Base-by-base conservation (phyloP, 2,113 vertebrate genomes). In the Psilopogon haemacephalus region DNA sequence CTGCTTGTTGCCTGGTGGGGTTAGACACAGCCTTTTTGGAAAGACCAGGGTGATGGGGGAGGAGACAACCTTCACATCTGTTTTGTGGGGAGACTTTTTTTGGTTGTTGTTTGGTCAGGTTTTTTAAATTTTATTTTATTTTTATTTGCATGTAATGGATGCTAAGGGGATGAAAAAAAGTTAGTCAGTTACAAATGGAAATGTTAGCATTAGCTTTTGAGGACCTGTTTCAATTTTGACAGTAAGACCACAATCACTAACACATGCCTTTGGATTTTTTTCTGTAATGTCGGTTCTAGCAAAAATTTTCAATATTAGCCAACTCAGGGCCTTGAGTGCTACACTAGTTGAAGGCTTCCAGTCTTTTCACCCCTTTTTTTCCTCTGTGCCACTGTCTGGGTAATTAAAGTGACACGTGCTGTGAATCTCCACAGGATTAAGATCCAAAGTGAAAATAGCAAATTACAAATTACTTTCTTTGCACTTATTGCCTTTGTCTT, bases 341-440 rank as follows among this genome's bases (percentile, higher is more conserved):
- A 9, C 56, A 8, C 56, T n/a, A 24, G 40, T 11, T 79, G 35
- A 67, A 71, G 0, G 1, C 30, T 82, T 74, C 11, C 37, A 92
- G 55, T 50, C 42, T n/a, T 73, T 86, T 84, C 17, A 65, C 67
- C 59, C 20, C 26, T 65, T 69, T 14, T 15, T 8, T 77, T n/a
- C n/a, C 37, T 64, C n/a, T 70, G 2, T 88, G 50, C 67, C 15
- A 7, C 46, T 58, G 58, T 32, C 26, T 70, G 3, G 1, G 72
- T 92, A 94, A 94, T 95, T 85, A 89, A 80, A 92, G 37, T 59
- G 74, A 48, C 82, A 77, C 68, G 60, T 55, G 71, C 68, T 92
- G 87, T 80, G 82, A 91, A 35, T 83, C 71, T 94, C 87, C 76
- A 40, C 48, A 74, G 91, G 89, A 55, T 52, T 67, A n/a, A 67